Evolutionary conservation across 2,888 invertebrate species (phyloP).

Genomic region (Stenolophus ochropezus): DNA sequence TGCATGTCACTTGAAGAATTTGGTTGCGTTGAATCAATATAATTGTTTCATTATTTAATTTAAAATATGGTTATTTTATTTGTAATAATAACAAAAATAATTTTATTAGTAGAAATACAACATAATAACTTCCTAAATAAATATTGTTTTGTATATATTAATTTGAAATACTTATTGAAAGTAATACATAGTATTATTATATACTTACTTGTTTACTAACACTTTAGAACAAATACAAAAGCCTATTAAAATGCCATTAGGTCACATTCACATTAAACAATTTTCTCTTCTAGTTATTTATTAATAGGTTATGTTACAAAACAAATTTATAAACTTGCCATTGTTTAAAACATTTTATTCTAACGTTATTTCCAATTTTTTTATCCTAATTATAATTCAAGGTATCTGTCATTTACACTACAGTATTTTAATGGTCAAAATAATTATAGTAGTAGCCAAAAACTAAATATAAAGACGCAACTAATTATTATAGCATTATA

Average conservation of each 20-base stretch:
- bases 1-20: too few species aligned
- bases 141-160: too few species aligned
- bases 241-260: constrained; percentile 2
- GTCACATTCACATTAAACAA: not conserved
- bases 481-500: constrained; percentile 15
- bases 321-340: too few species aligned
- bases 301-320: not conserved
- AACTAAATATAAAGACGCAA: not conserved
- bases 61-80: too few species aligned
- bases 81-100: too few species aligned
- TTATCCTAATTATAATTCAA: constrained; percentile 11
- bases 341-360: not conserved
- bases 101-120: too few species aligned
- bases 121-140: too few species aligned
- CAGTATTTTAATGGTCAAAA: not conserved
- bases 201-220: not conserved
- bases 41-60: too few species aligned
- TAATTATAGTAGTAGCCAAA: constrained; percentile 22
- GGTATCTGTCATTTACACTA: constrained; percentile 3
- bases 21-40: too few species aligned
- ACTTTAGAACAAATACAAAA: not conserved
- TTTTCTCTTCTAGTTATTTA: not conserved
- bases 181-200: too few species aligned
- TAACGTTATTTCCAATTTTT: not conserved
- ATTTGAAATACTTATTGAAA: too few species aligned